Evolutionary conservation across 92 coral and sea anemone species (phyloP), one percentile per base, ranked within the genome.

Genomic region (Actinernus sp.): DNA sequence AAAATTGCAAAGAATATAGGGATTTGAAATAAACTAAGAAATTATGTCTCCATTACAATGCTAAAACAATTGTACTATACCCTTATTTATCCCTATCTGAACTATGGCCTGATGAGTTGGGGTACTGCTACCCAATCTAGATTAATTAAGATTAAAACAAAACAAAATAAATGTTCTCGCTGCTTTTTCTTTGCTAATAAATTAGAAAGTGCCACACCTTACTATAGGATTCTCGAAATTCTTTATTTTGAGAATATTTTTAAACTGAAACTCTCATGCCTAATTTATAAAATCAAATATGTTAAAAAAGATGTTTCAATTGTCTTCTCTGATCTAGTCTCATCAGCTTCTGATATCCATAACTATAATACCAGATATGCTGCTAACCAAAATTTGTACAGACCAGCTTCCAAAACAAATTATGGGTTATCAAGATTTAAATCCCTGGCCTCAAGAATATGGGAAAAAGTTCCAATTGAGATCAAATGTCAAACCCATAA

Each of bases 351-450:
- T 7, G 71, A 68, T 0, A 24, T 58, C 33, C 85, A 78, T 39
- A 7, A 12, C 50, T 63, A 78, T 26, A 38, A 69, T 18, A 69
- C 65, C 3, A 59, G 86, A 41, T 79, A 47, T 70, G 71, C 79
- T 10, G 27, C 63, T 18, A 47, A 26, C 4, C 45, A 59, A 12
- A 77, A 77, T 50, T 38, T 67, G 7, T 31, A 23, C 4, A 28
- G 71, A 33, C 32, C 23, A 13, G 21, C 8, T 18, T 20, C 59
- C 8, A 26, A 17, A 64, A 47, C 71, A 13, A 54, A 39, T 32
- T n/a, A n/a, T n/a, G n/a, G n/a, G n/a, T n/a, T n/a, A n/a, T n/a
- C n/a, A n/a, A n/a, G n/a, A n/a, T n/a, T n/a, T n/a, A n/a, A n/a
- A n/a, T n/a, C n/a, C n/a, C n/a, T n/a, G n/a, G n/a, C n/a, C n/a